Conservation (phyloP, 2,797 vertebrate species). For the Coilia nasus region DNA sequence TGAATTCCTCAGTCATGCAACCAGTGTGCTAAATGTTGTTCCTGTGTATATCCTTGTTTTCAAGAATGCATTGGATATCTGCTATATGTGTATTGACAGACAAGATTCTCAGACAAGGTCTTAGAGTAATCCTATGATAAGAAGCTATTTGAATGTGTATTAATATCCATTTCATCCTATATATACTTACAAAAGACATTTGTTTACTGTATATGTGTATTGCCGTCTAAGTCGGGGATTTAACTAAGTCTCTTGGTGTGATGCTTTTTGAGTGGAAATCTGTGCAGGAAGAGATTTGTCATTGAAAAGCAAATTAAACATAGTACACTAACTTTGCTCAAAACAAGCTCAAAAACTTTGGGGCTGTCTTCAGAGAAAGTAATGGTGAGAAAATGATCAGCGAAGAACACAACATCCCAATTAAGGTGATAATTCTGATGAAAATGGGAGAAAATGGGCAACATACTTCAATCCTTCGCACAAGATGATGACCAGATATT, state of each 20-base stretch:
- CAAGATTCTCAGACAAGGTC: not conserved
- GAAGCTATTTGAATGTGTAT: slow-evolving; percentile 5
- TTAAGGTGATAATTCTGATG: not conserved
- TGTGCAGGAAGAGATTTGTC: not conserved
- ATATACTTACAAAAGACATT: not conserved
- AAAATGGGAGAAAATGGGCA: slow-evolving; percentile 9
- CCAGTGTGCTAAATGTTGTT: too few species aligned
- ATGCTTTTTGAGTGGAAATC: not conserved
- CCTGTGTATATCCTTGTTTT: not conserved
- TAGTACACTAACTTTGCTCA: not conserved
- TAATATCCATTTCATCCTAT: not conserved
- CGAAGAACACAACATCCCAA: not conserved
- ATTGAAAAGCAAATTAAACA: slow-evolving; percentile 14
- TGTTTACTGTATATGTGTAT: not conserved
- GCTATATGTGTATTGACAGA: slow-evolving; percentile 7
- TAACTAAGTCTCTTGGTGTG: not conserved
- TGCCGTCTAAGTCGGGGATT: not conserved
- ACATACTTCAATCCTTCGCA: slow-evolving; percentile 2
- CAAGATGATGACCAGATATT: slow-evolving; percentile 23
- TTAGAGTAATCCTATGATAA: not conserved
- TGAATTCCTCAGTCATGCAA: too few species aligned
- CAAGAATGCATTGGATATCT: not conserved
- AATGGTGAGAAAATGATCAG: not conserved
- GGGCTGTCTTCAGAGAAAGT: not conserved
- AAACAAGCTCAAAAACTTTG: not conserved